These are phyloP conservation scores for Synergus umbraculus DNA, from an alignment of 2,888 invertebrate species.

Conservation along the genomic window DNA sequence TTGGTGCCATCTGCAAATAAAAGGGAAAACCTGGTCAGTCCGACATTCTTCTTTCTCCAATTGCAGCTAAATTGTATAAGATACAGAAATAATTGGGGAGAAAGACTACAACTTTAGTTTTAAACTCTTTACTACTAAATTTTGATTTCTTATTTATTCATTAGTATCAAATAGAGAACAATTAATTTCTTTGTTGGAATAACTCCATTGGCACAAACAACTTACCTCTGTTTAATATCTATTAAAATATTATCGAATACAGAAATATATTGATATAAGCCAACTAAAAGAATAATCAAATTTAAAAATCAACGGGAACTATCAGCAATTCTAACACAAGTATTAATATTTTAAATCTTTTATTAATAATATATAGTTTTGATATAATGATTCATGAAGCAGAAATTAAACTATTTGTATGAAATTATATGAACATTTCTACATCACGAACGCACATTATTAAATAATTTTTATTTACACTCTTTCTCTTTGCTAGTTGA, in stretches of 20 bases:
- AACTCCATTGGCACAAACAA: conserved; percentile 10
- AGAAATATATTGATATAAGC: not conserved
- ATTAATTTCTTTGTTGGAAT: not conserved
- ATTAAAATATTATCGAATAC: not conserved
- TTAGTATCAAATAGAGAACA: too few relatives aligned
- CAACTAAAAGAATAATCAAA: not conserved
- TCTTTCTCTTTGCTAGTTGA: not conserved
- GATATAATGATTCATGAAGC: not conserved
- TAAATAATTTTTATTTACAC: not conserved
- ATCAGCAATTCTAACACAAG: not conserved
- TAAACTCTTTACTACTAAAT: not conserved
- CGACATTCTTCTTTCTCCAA: conserved; percentile 42
- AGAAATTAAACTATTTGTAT: not conserved
- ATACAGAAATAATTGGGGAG: not conserved
- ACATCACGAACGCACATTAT: not conserved
- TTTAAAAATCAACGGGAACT: not conserved
- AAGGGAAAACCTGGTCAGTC: conserved; percentile 55
- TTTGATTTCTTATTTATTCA: too few relatives aligned
- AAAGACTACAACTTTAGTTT: not conserved
- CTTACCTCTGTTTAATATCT: conserved; percentile 12
- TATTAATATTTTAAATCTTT: not conserved
- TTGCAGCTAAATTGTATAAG: not conserved
- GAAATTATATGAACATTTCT: not conserved
- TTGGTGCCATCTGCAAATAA: conserved; percentile 58
- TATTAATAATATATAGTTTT: not conserved